These are phyloP conservation scores for Hydrozoanthus gracilis DNA, from an alignment of 92 coral and sea anemone species.

Conservation along the genomic window DNA sequence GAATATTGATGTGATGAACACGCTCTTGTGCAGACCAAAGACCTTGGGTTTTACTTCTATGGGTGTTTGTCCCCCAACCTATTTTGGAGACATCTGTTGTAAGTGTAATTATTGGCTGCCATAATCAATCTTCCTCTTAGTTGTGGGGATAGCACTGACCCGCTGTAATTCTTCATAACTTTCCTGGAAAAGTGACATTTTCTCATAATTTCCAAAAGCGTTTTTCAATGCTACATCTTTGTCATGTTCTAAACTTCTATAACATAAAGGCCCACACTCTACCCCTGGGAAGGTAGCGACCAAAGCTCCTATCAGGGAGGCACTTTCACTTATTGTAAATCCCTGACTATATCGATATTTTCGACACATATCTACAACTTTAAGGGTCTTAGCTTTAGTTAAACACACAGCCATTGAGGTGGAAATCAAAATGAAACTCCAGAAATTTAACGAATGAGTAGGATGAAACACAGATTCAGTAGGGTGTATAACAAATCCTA, in stretches of 20 bases:
- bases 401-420: slow-evolving; percentile 24
- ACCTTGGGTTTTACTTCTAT: slow-evolving; percentile 48
- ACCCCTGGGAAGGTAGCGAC: slow-evolving; percentile 66
- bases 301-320: slow-evolving; percentile 48
- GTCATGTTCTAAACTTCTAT: slow-evolving; percentile 55
- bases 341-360: neutral
- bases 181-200: slow-evolving; percentile 41
- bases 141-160: slow-evolving; percentile 49
- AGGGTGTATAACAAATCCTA: slow-evolving; percentile 53
- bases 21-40: slow-evolving; percentile 42
- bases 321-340: slow-evolving; percentile 40
- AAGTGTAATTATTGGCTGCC: slow-evolving; percentile 35
- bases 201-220: slow-evolving; percentile 49
- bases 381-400: slow-evolving; percentile 2
- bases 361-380: neutral
- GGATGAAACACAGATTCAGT: slow-evolving; percentile 48
- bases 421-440: slow-evolving; percentile 45
- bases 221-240: slow-evolving; percentile 28
- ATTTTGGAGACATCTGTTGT: slow-evolving; percentile 53
- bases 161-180: slow-evolving; percentile 51
- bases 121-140: slow-evolving; percentile 58
- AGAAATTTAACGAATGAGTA: slow-evolving; percentile 56
- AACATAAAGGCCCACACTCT: slow-evolving; percentile 54
- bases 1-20: slow-evolving; percentile 44
- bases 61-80: slow-evolving; percentile 59